These are phyloP conservation scores for Cotesia chilonis DNA, from an alignment of 1,140 invertebrate species.

Conservation along the genomic window DNA sequence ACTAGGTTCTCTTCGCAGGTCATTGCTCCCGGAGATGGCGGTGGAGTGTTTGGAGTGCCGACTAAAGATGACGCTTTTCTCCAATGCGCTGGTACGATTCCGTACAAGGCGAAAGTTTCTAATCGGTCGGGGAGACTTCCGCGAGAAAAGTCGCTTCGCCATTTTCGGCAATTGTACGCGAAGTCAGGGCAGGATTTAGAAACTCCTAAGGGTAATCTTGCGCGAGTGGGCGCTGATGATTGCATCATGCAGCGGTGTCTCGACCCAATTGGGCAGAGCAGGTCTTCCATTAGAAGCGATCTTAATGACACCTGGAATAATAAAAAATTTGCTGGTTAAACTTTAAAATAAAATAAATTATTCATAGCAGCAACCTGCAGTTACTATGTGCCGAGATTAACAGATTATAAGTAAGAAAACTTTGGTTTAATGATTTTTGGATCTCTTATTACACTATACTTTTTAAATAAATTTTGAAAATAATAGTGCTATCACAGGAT, in stretches of 20 bases:
- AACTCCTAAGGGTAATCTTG: constrained; percentile 64
- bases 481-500: too few species aligned
- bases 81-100: constrained; percentile 57
- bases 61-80: constrained; percentile 49
- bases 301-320: constrained; percentile 72
- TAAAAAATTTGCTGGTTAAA: too few species aligned
- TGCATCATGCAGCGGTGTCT: constrained; percentile 84
- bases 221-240: constrained; percentile 69
- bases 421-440: too few species aligned
- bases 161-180: constrained; percentile 43
- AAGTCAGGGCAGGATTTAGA: constrained; percentile 89
- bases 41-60: constrained; percentile 73
- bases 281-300: constrained; percentile 88
- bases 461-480: too few species aligned
- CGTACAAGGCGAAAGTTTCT: constrained; percentile 67
- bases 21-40: constrained; percentile 71
- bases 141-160: constrained; percentile 45
- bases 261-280: constrained; percentile 79
- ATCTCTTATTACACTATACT: too few species aligned
- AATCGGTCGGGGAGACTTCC: constrained; percentile 76
- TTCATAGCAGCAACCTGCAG: too few species aligned
- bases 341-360: too few species aligned
- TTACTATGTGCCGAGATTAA: too few species aligned
- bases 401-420: too few species aligned
- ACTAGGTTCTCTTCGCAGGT: constrained; percentile 68